Base-by-base conservation (phyloP, 1,140 invertebrate species). In the Patella vulgata region DNA sequence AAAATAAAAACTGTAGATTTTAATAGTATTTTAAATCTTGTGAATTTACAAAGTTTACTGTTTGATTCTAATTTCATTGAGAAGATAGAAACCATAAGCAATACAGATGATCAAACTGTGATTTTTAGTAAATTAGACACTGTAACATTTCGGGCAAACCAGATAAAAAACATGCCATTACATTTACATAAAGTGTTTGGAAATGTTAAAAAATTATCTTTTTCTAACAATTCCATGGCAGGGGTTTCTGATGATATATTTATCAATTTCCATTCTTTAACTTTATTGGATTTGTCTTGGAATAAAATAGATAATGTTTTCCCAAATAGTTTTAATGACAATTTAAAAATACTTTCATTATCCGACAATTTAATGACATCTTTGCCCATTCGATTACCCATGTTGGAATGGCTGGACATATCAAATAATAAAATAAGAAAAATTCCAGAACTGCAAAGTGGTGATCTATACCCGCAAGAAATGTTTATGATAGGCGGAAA, bases 341-440 rank as follows among this genome's bases (percentile, higher is more conserved):
- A 27, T 14, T 31, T 75, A 43, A 61, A 66, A 54, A 63, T 54
- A 48, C 54, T 76, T n/a, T 70, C 61, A 17, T 46, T 73, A 21
- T 50, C 70, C 6, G 6, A 46, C 17, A 73, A 73, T 47, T 43
- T 28, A 23, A 30, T 73, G 17, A 33, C 36, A 28, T 50, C 6
- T 21, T 42, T 73, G 19, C 66, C 66, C 27, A 19, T 17, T 3
- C 52, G 46, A 17, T 28, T 76, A 9, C 71, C 71, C 2, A 66
- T 68, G 55, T 50, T 70, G 3, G 71, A 76, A 53, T 74, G 71
- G 69, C 46, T 76, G 31, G 71, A 76, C 52, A 23, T 76, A 14
- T 74, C 74, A 1, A 36, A 68, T 43, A 76, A 76, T 47, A 19
- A 39, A 43, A 67, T 76, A 12, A 28, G 25, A 4, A 21, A 48